Evolutionary conservation across 2,797 vertebrate species (phyloP).

Genomic region (Pangasius macronema): DNA sequence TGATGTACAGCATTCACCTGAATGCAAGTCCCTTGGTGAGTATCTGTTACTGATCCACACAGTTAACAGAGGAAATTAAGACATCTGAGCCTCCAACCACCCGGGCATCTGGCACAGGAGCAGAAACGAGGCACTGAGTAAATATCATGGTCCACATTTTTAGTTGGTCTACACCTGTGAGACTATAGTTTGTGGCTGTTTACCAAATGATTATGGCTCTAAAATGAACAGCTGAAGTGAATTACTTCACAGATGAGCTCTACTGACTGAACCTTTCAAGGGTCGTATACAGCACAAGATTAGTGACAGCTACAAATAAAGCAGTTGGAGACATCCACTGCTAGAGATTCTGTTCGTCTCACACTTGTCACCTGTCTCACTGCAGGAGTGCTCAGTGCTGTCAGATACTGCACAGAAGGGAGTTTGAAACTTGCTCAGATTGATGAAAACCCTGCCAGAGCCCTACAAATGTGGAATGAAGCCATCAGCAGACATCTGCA

Average conservation of each 20-base stretch:
- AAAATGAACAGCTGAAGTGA: not conserved
- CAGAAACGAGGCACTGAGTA: not conserved
- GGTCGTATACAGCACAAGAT: not conserved
- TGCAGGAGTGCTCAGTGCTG: conserved; percentile 23
- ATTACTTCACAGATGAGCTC: not conserved
- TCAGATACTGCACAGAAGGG: conserved; percentile 29
- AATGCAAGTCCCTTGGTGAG: conserved; percentile 18
- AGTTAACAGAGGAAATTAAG: conserved; percentile 38
- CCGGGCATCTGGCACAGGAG: conserved; percentile 15
- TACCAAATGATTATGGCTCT: not conserved
- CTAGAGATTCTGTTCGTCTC: conserved; percentile 23
- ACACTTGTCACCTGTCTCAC: conserved; percentile 34
- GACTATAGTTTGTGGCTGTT: not conserved
- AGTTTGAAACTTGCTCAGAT: conserved; percentile 29
- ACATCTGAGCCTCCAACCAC: conserved; percentile 28
- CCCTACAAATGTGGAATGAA: conserved; percentile 22
- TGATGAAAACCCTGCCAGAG: conserved; percentile 23
- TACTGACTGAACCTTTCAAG: not conserved
- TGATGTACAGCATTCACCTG: conserved; percentile 23
- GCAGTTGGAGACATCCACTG: conserved; percentile 7
- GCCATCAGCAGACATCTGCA: conserved; percentile 34
- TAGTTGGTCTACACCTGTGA: not conserved
- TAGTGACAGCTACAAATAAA: conserved; percentile 17
- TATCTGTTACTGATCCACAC: conserved; percentile 23
- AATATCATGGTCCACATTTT: conserved; percentile 10